phyloP scores from a whole-genome alignment of 2,888 invertebrate genomes.

The Agrilus cyanescens region DNA sequence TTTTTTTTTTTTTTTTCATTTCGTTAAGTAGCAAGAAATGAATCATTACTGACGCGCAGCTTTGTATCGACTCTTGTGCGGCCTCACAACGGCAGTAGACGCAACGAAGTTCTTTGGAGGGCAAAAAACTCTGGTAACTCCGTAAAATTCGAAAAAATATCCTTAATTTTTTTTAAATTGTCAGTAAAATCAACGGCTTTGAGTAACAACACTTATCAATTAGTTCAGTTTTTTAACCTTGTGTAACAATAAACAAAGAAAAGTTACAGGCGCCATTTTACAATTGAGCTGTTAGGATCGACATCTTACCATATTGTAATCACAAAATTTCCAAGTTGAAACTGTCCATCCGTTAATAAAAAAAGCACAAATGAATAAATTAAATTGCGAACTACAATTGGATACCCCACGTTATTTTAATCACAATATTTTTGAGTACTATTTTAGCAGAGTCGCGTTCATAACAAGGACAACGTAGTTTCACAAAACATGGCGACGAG shows the following conservation, averaged over 20 bases:
- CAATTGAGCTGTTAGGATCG: slow-evolving; percentile 27
- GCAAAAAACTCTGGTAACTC: no score
- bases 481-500: slow-evolving; percentile 42
- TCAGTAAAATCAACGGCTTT: background rate
- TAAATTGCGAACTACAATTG: slow-evolving; percentile 37
- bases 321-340: slow-evolving; percentile 48
- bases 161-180: background rate
- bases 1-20: no score
- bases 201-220: background rate
- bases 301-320: slow-evolving; percentile 54
- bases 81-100: no score
- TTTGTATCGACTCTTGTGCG: no score
- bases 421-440: slow-evolving; percentile 34
- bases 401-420: slow-evolving; percentile 43
- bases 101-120: no score
- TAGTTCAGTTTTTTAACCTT: background rate
- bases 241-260: slow-evolving; percentile 2
- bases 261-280: slow-evolving; percentile 36
- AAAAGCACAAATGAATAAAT: slow-evolving; percentile 35
- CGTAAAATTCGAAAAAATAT: background rate
- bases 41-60: no score
- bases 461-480: slow-evolving; percentile 36
- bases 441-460: slow-evolving; percentile 26
- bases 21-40: no score
- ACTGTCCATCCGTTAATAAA: slow-evolving; percentile 43